Evolutionary conservation across 2,888 invertebrate species (phyloP), one percentile per base, ranked within the genome.

Genomic region (Mythimna loreyi): DNA sequence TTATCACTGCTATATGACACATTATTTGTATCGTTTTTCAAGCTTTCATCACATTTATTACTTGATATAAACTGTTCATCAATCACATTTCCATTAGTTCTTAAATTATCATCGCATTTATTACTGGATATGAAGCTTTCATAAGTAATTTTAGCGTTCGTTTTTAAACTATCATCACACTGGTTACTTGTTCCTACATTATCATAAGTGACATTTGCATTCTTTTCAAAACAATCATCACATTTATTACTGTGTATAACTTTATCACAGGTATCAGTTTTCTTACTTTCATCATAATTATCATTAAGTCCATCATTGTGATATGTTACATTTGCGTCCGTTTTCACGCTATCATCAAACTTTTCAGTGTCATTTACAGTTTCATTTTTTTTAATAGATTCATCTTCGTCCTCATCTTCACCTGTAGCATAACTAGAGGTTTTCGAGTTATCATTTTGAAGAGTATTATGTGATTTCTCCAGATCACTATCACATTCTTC

Each of bases 381-480:
- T 36, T 57, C 68, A 53, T 30, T 19, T 28, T 58, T 72, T 9
- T 65, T 49, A 62, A n/a, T 53, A 16, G 57, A 52, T 21, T 78
- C 68, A 59, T 55, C 70, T 36, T 86, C 68, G 58, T 55, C 70
- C 36, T 86, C 85, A n/a, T 82, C 86, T 60, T 85, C 84, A 1
- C 81, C 78, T 33, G 72, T 71, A 16, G 82, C 81, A 43, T 84
- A 83, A 36, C 75, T 69, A 2, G 83, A 78, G 23, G 74, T 73
- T 33, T 77, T 77, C 6, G 68, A 72, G 47, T 83, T 67, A 25
- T 71, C 71, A 72, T 89, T 85, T 82, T 87, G 87, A 3, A 87
- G 47, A 2, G 58, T 70, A 55, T 87, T 85, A 9, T 63, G 68
- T 11, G 87, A 86, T 62, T 87, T 86, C 21, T 91, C 87, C 23